phyloP scores from a whole-genome alignment of 2,113 vertebrate species.

The Puntigrus tetrazona region DNA sequence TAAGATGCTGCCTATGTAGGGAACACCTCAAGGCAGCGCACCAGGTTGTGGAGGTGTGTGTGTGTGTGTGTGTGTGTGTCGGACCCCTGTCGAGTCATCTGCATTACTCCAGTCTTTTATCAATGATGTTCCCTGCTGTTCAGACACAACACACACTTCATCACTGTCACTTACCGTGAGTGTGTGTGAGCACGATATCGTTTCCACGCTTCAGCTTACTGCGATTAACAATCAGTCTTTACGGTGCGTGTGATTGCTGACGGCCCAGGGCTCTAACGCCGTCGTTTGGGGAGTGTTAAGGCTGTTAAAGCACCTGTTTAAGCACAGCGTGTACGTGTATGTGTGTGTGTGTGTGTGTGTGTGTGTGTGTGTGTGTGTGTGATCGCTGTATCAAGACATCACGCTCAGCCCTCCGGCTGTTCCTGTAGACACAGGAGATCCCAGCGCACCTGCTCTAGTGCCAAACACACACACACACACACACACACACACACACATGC shows the following conservation, averaged over 20 bases:
- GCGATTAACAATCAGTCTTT: background rate
- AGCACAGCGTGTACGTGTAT: constrained; percentile 17
- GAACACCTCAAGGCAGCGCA: background rate
- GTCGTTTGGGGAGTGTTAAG: background rate
- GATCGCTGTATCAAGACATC: constrained; percentile 43
- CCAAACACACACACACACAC: background rate
- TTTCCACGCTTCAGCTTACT: background rate
- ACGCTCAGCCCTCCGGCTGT: constrained; percentile 37
- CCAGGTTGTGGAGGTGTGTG: background rate
- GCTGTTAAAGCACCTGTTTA: constrained; percentile 32
- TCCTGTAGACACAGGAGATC: constrained; percentile 42
- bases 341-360: constrained; percentile 23
- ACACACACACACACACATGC: background rate
- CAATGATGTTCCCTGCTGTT: constrained; percentile 43
- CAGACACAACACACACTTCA: constrained; percentile 40
- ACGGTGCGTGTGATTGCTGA: constrained; percentile 1
- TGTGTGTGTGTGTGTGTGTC: background rate
- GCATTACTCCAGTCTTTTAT: constrained; percentile 44
- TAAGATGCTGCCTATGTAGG: background rate
- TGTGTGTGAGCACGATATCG: constrained; percentile 7
- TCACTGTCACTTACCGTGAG: constrained; percentile 39
- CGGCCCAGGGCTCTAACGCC: constrained; percentile 21
- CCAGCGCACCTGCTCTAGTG: constrained; percentile 9
- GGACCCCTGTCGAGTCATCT: constrained; percentile 20
- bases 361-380: constrained; percentile 6